phyloP scores from a whole-genome alignment of 2,113 vertebrate species.

The Nibea albiflora region DNA sequence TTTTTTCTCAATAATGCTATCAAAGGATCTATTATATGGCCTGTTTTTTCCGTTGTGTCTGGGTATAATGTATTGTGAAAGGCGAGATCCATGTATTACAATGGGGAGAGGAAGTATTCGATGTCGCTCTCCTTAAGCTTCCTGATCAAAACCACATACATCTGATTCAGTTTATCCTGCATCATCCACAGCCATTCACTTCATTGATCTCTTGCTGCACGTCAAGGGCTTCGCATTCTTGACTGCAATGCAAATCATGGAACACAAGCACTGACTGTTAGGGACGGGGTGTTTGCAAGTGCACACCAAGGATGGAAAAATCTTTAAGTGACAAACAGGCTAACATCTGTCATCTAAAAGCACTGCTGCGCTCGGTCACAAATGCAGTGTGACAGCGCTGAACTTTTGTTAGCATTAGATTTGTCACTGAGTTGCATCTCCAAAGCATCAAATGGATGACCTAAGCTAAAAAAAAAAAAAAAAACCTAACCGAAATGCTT shows the following conservation, averaged over 20 bases:
- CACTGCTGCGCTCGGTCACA: constrained; percentile 13
- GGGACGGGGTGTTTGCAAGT: constrained; percentile 44
- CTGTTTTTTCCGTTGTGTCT: constrained; percentile 56
- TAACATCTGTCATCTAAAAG: constrained; percentile 37
- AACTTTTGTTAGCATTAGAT: constrained; percentile 24
- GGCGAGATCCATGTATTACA: constrained; percentile 46
- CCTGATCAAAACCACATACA: constrained; percentile 69
- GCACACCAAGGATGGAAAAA: constrained; percentile 39
- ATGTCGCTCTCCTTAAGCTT: constrained; percentile 53
- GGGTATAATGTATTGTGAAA: constrained; percentile 50
- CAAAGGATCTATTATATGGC: constrained; percentile 60
- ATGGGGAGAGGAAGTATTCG: constrained; percentile 67
- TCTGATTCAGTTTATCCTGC: constrained; percentile 66
- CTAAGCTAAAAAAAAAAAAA: neutral
- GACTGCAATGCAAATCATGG: constrained; percentile 41
- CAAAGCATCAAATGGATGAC: constrained; percentile 19
- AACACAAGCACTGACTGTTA: constrained; percentile 44
- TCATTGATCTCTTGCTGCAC: constrained; percentile 58
- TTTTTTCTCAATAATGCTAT: constrained; percentile 58
- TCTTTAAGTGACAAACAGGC: constrained; percentile 18
- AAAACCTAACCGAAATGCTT: constrained; percentile 3
- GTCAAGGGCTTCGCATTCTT: constrained; percentile 22
- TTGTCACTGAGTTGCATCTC: constrained; percentile 10
- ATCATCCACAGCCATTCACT: constrained; percentile 51
- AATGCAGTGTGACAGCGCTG: constrained; percentile 12